Evolutionary conservation across 2,113 vertebrate species (phyloP).

Genomic region (Apodemus sylvaticus): DNA sequence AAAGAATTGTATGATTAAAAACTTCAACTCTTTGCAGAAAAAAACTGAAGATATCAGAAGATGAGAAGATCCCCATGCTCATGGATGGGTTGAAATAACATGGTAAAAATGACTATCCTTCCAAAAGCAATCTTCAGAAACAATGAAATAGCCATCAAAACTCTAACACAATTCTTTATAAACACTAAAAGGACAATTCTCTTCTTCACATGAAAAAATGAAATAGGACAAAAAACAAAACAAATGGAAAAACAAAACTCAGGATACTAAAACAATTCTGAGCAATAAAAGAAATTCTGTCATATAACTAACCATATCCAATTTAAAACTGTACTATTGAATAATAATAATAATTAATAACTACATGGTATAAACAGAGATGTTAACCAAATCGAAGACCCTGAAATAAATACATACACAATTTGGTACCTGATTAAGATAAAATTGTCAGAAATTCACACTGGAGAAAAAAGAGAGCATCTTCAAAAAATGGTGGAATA

Average conservation of each 20-base stretch:
- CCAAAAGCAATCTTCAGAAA: not conserved
- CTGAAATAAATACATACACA: not conserved
- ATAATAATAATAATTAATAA: not conserved
- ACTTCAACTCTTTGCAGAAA: not conserved
- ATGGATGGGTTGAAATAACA: not conserved
- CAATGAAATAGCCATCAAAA: not conserved
- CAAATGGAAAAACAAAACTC: not conserved
- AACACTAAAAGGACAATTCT: not conserved
- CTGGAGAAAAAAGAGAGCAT: not conserved
- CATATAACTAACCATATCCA: not conserved
- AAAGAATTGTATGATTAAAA: not conserved
- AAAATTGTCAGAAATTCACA: not conserved
- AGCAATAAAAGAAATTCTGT: not conserved
- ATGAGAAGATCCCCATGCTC: not conserved
- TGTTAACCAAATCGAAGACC: not conserved
- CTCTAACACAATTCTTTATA: not conserved
- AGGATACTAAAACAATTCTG: not conserved
- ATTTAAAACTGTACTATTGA: not conserved
- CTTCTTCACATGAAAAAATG: not conserved
- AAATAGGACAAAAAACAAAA: not conserved
- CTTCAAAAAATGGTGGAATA: not conserved
- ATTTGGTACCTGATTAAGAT: not conserved
- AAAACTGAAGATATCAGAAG: not conserved
- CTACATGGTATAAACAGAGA: not conserved
- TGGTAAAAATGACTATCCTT: not conserved